Percentiles rank a stretch among this genome's conserved stretches.
Evolutionary conservation across 2,113 vertebrate species (phyloP).

Genomic region (Clarias batrachus): DNA sequence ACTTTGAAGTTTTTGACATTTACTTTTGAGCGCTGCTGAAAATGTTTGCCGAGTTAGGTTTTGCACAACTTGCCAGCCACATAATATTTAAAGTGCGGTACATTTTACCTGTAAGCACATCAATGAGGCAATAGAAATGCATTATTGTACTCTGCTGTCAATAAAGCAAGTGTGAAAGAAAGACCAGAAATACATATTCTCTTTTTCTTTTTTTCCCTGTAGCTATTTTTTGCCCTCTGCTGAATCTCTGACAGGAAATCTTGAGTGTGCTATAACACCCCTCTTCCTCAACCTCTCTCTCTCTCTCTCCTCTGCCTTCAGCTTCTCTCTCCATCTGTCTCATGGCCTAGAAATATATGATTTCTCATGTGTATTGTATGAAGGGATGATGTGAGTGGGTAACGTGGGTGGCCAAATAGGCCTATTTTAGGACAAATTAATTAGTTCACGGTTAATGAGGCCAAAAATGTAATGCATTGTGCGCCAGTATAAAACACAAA

Average conservation of each 20-base stretch:
- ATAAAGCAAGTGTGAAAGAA: constrained; percentile 48
- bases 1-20: neutral
- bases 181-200: constrained; percentile 6
- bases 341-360: constrained; percentile 55
- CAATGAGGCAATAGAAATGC: constrained; percentile 49
- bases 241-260: constrained; percentile 29
- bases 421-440: constrained; percentile 76
- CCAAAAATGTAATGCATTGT: constrained; percentile 55
- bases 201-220: neutral
- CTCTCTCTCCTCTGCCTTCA: constrained; percentile 14
- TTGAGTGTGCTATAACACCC: neutral
- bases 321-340: constrained; percentile 51
- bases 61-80: neutral
- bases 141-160: constrained; percentile 63
- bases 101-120: constrained; percentile 54
- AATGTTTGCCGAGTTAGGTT: constrained; percentile 36
- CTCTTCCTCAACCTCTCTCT: constrained; percentile 11
- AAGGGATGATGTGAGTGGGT: constrained; percentile 22
- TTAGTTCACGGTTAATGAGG: constrained; percentile 74
- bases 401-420: constrained; percentile 35
- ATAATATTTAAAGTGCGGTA: constrained; percentile 38
- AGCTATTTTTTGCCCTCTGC: constrained; percentile 12
- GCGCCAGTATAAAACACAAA: constrained; percentile 62
- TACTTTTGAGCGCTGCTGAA: constrained; percentile 18
- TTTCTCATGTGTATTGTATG: constrained; percentile 53